phyloP scores from a whole-genome alignment of 2,888 invertebrate genomes.

The Drosophila niveifrons region DNA sequence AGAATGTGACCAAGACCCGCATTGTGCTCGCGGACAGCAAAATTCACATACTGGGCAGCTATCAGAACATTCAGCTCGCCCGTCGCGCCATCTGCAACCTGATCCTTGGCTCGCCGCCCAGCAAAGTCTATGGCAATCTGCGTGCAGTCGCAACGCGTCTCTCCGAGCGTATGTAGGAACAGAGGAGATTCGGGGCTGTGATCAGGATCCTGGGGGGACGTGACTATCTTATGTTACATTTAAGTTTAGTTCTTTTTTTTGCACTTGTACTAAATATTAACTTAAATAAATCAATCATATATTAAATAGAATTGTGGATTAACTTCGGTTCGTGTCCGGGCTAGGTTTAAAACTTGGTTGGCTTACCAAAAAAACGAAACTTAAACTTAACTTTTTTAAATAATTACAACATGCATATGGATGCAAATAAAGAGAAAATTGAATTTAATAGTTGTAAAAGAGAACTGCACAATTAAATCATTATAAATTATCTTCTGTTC shows the following conservation, averaged over 20 bases:
- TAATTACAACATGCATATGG: too few relatives aligned
- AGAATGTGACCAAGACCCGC: slow-evolving; percentile 99
- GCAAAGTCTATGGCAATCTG: slow-evolving; percentile 98
- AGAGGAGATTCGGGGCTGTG: background rate
- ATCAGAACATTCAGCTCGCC: slow-evolving; percentile 97
- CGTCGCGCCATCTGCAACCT: slow-evolving; percentile 97
- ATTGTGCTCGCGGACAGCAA: slow-evolving; percentile 98
- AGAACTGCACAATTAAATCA: too few relatives aligned
- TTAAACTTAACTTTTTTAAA: too few relatives aligned
- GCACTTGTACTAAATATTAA: slow-evolving; percentile 29
- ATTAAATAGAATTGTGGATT: too few relatives aligned
- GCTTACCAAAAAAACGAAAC: too few relatives aligned
- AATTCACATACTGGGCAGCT: slow-evolving; percentile 98
- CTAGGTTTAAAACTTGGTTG: too few relatives aligned
- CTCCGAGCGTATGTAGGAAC: slow-evolving; percentile 91
- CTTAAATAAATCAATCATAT: slow-evolving; percentile 38
- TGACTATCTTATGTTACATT: slow-evolving; percentile 10
- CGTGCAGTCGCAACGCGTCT: slow-evolving; percentile 93
- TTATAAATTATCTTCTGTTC: too few relatives aligned
- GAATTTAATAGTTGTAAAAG: too few relatives aligned
- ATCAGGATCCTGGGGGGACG: slow-evolving; percentile 6
- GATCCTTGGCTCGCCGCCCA: slow-evolving; percentile 98
- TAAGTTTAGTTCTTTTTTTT: slow-evolving; percentile 23
- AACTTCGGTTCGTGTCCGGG: too few relatives aligned
- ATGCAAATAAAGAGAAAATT: too few relatives aligned